These are phyloP conservation scores for Heliothis virescens DNA, from an alignment of 1,140 invertebrate species.

Conservation along the genomic window DNA sequence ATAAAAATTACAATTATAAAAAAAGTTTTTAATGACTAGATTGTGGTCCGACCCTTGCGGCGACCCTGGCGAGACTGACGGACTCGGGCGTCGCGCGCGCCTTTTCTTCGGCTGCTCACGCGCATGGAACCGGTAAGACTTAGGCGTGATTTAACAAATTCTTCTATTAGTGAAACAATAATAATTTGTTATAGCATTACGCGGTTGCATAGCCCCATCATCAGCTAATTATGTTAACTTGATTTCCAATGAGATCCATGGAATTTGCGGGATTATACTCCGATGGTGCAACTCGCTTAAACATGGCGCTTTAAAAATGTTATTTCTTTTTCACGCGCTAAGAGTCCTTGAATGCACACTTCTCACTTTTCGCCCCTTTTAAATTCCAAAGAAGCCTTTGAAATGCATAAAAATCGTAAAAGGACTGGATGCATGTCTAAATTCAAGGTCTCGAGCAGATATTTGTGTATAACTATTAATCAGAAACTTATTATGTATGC, in stretches of 20 bases:
- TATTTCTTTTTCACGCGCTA: neutral
- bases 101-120: conserved; percentile 81
- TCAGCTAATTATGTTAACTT: conserved; percentile 50
- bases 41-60: conserved; percentile 77
- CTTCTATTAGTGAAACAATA: conserved; percentile 74
- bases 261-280: conserved; percentile 6
- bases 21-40: conserved; percentile 82
- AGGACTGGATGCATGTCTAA: conserved; percentile 17
- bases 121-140: conserved; percentile 80
- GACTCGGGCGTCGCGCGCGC: conserved; percentile 75
- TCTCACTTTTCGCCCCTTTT: conserved; percentile 23
- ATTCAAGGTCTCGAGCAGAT: conserved; percentile 22
- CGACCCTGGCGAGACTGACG: conserved; percentile 81
- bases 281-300: neutral
- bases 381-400: conserved; percentile 28
- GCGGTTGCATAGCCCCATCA: conserved; percentile 55
- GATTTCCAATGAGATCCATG: neutral
- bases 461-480: conserved; percentile 2
- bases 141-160: conserved; percentile 79
- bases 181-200: conserved; percentile 57
- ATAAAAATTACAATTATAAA: conserved; percentile 64
- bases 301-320: too few relatives aligned
- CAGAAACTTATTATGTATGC: conserved; percentile 1
- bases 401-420: conserved; percentile 10
- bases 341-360: conserved; percentile 19